A percentile compares a stretch with the other conserved stretches of the same genome.
Evolutionary conservation across 2,888 invertebrate species (phyloP).

Genomic region (Apamea epomidion): DNA sequence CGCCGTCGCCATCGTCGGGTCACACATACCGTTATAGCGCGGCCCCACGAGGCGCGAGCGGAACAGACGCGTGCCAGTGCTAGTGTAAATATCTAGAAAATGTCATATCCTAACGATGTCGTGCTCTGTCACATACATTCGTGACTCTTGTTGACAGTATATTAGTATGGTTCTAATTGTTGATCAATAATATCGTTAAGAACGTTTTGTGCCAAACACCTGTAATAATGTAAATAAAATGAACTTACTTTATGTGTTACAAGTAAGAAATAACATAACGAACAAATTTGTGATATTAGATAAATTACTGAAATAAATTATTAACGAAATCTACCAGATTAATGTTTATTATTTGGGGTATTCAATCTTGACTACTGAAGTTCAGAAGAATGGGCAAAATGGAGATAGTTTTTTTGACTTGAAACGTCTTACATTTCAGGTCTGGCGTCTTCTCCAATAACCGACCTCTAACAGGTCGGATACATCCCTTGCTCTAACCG

Average conservation of each 20-base stretch:
- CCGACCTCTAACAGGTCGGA: no score
- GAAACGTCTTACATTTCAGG: no score
- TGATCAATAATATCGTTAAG: not conserved
- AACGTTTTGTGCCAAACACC: conserved; percentile 22
- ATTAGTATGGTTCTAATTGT: conserved; percentile 10
- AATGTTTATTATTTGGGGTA: conserved; percentile 1
- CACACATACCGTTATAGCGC: conserved; percentile 73
- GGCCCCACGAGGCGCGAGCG: conserved; percentile 29
- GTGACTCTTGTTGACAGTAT: conserved; percentile 7
- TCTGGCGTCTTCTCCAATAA: not conserved
- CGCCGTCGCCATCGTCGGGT: conserved; percentile 70
- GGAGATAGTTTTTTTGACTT: not conserved
- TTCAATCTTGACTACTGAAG: not conserved
- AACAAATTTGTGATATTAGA: conserved; percentile 76
- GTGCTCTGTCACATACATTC: not conserved
- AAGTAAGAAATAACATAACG: conserved; percentile 33
- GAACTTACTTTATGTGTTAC: not conserved
- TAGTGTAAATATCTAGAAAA: conserved; percentile 64
- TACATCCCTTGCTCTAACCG: no score
- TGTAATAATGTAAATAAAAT: conserved; percentile 28
- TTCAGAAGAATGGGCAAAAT: not conserved
- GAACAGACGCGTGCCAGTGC: conserved; percentile 69
- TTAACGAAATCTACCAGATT: conserved; percentile 24
- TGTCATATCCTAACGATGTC: conserved; percentile 1
- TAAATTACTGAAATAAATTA: conserved; percentile 57